Conservation (phyloP, 2,113 vertebrate species). For the Brachirus orientalis region DNA sequence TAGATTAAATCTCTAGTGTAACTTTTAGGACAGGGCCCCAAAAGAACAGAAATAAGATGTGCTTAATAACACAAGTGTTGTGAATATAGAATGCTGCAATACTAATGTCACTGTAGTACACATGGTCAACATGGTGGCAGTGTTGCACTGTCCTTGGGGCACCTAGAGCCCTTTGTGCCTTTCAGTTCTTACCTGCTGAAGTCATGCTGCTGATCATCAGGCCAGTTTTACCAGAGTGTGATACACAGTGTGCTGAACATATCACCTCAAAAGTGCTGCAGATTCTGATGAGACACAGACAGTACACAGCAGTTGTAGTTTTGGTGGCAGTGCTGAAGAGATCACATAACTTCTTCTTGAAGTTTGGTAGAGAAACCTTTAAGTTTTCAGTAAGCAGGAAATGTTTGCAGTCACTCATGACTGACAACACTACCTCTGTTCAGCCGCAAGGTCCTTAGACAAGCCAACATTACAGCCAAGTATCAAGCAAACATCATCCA, state of each 20-base stretch:
- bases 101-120: constrained; percentile 48
- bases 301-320: too few relatives aligned
- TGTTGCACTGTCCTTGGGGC: constrained; percentile 73
- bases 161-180: constrained; percentile 32
- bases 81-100: constrained; percentile 15
- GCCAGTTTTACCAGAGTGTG: too few relatives aligned
- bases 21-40: neutral
- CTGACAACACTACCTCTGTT: constrained; percentile 69
- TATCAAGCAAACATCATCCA: constrained; percentile 65
- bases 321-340: too few relatives aligned
- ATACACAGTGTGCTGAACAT: neutral
- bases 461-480: constrained; percentile 37
- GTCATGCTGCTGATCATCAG: constrained; percentile 39
- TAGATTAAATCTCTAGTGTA: neutral
- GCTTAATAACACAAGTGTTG: neutral
- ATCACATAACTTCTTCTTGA: constrained; percentile 15
- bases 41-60: neutral
- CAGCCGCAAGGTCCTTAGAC: constrained; percentile 34
- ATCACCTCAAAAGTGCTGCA: neutral
- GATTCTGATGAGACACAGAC: neutral
- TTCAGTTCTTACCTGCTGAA: constrained; percentile 42
- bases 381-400: constrained; percentile 52
- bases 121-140: constrained; percentile 76
- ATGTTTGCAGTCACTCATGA: constrained; percentile 59
- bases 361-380: constrained; percentile 42